Conservation (phyloP, 1,140 invertebrate genomes). For the Platorchestia sp. region DNA sequence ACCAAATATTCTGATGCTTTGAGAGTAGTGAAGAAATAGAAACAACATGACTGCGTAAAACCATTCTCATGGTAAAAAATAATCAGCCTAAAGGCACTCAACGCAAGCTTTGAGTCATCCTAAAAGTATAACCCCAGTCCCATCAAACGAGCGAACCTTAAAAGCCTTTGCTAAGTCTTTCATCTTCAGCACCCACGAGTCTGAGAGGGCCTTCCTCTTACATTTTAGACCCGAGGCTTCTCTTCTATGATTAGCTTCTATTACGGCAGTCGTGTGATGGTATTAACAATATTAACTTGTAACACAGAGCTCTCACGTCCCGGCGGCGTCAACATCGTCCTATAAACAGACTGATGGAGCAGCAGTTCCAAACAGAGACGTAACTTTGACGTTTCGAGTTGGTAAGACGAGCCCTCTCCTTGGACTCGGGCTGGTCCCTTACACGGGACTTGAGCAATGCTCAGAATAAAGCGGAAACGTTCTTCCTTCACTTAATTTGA, state of each 20-base stretch:
- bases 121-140: no score
- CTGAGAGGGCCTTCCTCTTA: not conserved
- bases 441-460: no score
- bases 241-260: not conserved
- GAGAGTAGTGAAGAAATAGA: no score
- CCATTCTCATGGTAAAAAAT: no score
- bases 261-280: not conserved
- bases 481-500: no score
- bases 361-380: not conserved
- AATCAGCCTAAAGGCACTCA: no score
- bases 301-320: not conserved
- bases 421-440: no score
- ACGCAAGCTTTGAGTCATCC: no score
- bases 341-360: not conserved
- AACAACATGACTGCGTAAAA: no score
- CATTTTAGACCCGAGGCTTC: not conserved
- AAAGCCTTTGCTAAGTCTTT: not conserved
- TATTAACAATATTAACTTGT: not conserved
- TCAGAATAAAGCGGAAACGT: no score
- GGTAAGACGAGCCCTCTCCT: no score
- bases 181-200: not conserved
- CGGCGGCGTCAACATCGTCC: not conserved
- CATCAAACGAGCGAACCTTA: not conserved
- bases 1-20: no score
- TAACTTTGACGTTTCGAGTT: not conserved